A percentile compares a stretch with the other conserved stretches of the same genome.
Evolutionary conservation across 2,113 vertebrate genomes (phyloP).

Genomic region (Geococcyx californianus): DNA sequence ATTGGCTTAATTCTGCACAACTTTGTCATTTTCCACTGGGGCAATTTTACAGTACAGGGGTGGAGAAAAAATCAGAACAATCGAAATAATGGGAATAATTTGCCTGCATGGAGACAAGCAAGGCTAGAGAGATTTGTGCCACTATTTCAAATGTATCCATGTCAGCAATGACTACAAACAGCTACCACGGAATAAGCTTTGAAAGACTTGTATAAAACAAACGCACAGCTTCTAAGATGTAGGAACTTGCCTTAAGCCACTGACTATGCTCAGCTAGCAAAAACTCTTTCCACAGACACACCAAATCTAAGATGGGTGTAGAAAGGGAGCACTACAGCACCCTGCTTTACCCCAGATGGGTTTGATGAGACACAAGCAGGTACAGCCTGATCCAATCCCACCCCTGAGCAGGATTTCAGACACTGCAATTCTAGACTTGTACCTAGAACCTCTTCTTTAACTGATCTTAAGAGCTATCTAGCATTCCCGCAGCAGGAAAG

Average conservation of each 20-base stretch:
- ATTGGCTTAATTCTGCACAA: not conserved
- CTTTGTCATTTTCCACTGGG: not conserved
- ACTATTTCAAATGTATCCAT: not conserved
- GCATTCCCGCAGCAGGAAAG: not conserved
- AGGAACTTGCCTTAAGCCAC: not conserved
- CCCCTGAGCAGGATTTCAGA: not conserved
- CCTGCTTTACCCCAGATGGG: not conserved
- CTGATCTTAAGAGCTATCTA: not conserved
- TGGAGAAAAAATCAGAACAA: not conserved
- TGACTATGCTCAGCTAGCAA: not conserved
- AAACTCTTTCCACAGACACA: not conserved
- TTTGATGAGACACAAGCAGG: not conserved
- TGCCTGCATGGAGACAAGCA: not conserved
- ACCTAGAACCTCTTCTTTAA: not conserved
- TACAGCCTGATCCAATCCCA: not conserved
- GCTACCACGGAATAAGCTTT: accelerated
- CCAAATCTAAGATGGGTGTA: not conserved
- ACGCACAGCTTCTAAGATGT: accelerated
- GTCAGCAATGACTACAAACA: not conserved
- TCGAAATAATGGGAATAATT: not conserved
- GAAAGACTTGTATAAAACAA: not conserved
- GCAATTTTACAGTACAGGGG: not conserved
- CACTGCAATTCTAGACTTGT: not conserved
- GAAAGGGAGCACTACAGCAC: accelerated
- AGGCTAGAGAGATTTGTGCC: not conserved